Evolutionary conservation across 2,888 invertebrate species (phyloP), one percentile per base, ranked within the genome.

Genomic region (Salpingus planirostris): DNA sequence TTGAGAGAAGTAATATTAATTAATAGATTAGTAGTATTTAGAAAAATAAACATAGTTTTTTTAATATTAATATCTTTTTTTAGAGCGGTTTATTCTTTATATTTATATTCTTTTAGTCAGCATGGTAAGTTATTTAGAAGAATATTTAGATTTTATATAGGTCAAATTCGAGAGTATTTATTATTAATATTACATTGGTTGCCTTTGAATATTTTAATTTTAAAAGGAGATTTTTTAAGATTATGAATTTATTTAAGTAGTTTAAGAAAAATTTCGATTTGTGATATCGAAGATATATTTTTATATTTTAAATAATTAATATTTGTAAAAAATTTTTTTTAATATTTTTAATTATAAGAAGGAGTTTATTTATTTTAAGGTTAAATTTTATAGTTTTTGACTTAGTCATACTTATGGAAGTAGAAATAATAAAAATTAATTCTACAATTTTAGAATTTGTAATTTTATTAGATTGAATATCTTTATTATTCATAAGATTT

Each of bases 241-340:
- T 61, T 70, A 58, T 72, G 66, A 55, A 60, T 72, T 62, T 67
- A 67, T 65, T 74, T 74, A 71, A 71, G 68, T 76, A 76, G 71
- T 78, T 78, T 74, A 76, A 66, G 26, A 18, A 74, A 75, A 77
- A 76, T 72, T 64, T 71, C 74, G 71, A 74, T 74, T 76, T 78
- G 75, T 78, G 76, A 69, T 52, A 36, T 74, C 70, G 73, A 68
- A 64, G 68, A 73, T 73, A 64, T 71, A 67, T 63, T 13, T 33
- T 32, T 29, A 43, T 65, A 69, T 66, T 68, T 32, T 36, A 32
- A 24, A 32, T 65, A 60, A 61, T 65, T 59, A 67, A 63, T 44
- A 65, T 69, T 68, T 71, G 65, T 70, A 66, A 61, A 62, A 56
- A 70, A 62, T 66, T 63, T 46, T 69, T 69, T 60, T 62, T 70